A percentile compares a stretch with the other conserved stretches of the same genome.
phyloP scores from a whole-genome alignment of 2,888 invertebrate species.

The Eupithecia inturbata region DNA sequence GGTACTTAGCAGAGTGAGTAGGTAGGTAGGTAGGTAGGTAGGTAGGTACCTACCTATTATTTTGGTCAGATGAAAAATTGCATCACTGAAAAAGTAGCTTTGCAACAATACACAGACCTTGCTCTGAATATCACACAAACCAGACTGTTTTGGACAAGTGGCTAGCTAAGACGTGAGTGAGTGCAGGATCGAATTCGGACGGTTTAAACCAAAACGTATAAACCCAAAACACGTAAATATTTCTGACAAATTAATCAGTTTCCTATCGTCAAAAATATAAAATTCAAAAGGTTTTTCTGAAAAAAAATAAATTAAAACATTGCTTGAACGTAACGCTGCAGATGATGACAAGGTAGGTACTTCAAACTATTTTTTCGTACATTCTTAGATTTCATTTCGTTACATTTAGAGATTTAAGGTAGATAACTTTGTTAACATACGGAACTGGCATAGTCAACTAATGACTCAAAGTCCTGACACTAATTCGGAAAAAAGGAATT shows the following conservation, averaged over 20 bases:
- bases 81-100: conserved; percentile 5
- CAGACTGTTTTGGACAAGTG: conserved; percentile 6
- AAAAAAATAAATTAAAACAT: not conserved
- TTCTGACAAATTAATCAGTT: not conserved
- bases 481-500: too few relatives aligned
- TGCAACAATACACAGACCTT: not conserved
- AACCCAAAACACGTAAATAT: not conserved
- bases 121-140: not conserved
- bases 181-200: not conserved
- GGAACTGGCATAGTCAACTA: too few relatives aligned
- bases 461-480: too few relatives aligned
- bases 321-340: too few relatives aligned
- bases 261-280: not conserved
- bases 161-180: not conserved
- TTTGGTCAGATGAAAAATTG: not conserved
- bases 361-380: too few relatives aligned
- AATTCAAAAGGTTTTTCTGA: not conserved
- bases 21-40: too few relatives aligned
- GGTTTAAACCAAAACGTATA: not conserved
- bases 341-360: too few relatives aligned
- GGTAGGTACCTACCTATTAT: not conserved
- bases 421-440: too few relatives aligned
- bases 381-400: too few relatives aligned
- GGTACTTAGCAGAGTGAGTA: not conserved
- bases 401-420: too few relatives aligned